These are phyloP conservation scores for Nasonovia ribisnigri DNA, from an alignment of 2,888 invertebrate species.

Conservation along the genomic window DNA sequence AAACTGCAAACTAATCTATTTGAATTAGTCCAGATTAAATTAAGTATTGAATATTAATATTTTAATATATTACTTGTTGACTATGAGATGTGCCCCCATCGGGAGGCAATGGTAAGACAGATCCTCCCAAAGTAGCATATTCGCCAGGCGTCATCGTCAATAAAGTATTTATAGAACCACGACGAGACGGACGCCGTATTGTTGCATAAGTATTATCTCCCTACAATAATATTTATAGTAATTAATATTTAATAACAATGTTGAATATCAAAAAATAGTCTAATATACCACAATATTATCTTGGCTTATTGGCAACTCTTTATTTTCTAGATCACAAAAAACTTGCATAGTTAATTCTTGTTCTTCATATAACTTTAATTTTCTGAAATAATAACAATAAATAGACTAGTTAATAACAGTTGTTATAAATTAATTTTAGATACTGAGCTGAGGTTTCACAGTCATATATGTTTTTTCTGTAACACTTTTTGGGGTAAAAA, in stretches of 20 bases:
- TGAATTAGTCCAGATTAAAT: neutral
- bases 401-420: neutral
- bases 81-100: constrained; percentile 69
- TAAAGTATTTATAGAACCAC: constrained; percentile 72
- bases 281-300: constrained; percentile 68
- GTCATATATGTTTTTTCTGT: neutral
- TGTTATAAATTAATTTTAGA: too few relatives aligned
- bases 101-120: constrained; percentile 69
- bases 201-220: constrained; percentile 85
- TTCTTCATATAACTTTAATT: constrained; percentile 89
- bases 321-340: constrained; percentile 80
- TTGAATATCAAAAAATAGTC: neutral
- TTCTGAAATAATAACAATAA: constrained; percentile 72
- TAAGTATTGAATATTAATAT: neutral
- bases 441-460: neutral
- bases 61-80: constrained; percentile 68
- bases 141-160: constrained; percentile 73
- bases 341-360: constrained; percentile 95
- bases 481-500: neutral
- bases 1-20: neutral
- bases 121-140: constrained; percentile 77
- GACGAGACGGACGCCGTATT: constrained; percentile 77
- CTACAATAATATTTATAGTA: constrained; percentile 70
- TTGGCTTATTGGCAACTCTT: constrained; percentile 60
- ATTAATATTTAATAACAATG: neutral